These are phyloP conservation scores for Harpagus bidentatus DNA, from an alignment of 2,113 vertebrate species.

Conservation along the genomic window DNA sequence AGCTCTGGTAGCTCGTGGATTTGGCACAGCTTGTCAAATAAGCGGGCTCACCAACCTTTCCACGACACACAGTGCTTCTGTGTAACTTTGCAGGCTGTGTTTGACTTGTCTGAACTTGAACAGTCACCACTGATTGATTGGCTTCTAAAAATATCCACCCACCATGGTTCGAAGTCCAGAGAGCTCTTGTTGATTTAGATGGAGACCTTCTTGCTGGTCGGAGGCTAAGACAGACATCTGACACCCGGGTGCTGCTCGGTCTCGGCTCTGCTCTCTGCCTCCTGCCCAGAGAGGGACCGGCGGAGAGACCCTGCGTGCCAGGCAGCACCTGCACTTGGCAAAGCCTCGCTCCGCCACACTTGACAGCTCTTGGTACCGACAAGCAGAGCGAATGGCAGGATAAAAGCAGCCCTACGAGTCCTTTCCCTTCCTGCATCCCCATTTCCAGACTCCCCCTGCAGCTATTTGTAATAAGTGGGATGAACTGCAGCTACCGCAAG, in stretches of 20 bases:
- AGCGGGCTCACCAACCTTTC: conserved; percentile 12
- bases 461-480: neutral
- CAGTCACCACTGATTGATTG: conserved; percentile 65
- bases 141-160: conserved; percentile 63
- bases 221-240: conserved; percentile 19
- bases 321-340: neutral
- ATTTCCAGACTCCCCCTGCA: neutral
- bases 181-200: conserved; percentile 50
- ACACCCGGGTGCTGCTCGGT: neutral
- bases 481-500: neutral
- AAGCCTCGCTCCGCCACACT: neutral
- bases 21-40: neutral
- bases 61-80: conserved; percentile 34
- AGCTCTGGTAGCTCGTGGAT: neutral
- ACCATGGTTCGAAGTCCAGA: conserved; percentile 32
- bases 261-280: neutral
- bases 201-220: conserved; percentile 28
- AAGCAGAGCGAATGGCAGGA: neutral
- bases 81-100: conserved; percentile 58
- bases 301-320: fast-evolving
- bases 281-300: neutral
- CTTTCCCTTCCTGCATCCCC: neutral
- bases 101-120: conserved; percentile 68
- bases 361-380: neutral
- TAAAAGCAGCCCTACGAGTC: neutral